Percentiles rank a stretch among this genome's conserved stretches.
Evolutionary conservation across 2,797 vertebrate species (phyloP).

Genomic region (Mareca strepera): DNA sequence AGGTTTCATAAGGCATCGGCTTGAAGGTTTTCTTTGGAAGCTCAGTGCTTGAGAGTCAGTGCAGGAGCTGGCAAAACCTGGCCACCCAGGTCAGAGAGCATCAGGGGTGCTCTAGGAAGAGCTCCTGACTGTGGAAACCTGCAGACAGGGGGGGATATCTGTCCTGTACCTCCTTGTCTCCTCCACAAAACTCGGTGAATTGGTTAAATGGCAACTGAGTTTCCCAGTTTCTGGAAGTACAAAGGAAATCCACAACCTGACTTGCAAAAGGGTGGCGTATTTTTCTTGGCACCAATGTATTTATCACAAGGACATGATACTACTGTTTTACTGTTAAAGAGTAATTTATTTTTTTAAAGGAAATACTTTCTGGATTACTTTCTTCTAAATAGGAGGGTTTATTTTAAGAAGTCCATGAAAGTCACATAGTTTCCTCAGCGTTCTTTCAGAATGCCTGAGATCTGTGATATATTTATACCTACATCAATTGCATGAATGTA

Average conservation of each 20-base stretch:
- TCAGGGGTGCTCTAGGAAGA: neutral
- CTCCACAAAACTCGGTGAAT: neutral
- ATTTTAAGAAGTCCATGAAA: neutral
- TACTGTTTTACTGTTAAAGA: neutral
- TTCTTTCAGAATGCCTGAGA: neutral
- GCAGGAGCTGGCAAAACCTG: neutral
- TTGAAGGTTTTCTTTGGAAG: neutral
- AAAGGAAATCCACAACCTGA: neutral
- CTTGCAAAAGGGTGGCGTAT: neutral
- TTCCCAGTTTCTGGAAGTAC: neutral
- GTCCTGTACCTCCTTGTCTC: neutral
- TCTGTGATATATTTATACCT: neutral
- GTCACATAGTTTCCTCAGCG: neutral
- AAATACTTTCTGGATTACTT: neutral
- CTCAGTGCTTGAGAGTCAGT: neutral
- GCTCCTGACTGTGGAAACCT: accelerated
- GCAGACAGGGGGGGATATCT: neutral
- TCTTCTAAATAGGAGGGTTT: neutral
- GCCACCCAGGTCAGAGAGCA: accelerated
- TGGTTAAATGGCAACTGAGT: neutral
- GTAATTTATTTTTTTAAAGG: neutral
- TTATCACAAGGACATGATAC: neutral
- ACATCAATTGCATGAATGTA: neutral
- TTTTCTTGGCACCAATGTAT: neutral
- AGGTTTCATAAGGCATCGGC: neutral